Percentiles rank a stretch among this genome's conserved stretches.
These are phyloP conservation scores for Furnarius figulus DNA, from an alignment of 2,113 vertebrate genomes.

Conservation along the genomic window DNA sequence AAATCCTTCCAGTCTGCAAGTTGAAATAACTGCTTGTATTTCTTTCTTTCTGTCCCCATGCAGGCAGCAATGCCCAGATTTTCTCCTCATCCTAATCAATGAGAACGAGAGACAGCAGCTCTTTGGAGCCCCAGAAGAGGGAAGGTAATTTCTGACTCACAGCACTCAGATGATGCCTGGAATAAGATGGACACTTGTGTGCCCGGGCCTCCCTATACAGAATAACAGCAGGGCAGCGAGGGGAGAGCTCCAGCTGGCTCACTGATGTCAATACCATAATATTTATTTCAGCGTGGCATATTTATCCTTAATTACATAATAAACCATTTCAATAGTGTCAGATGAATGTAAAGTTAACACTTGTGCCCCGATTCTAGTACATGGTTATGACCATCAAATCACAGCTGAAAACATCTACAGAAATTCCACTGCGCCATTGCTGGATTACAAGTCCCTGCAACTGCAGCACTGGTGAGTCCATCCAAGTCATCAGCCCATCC, in stretches of 20 bases:
- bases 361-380: neutral
- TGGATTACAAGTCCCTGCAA: neutral
- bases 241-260: neutral
- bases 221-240: neutral
- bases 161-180: neutral
- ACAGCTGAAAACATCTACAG: neutral
- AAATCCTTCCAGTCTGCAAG: neutral
- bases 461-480: neutral
- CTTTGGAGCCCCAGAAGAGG: neutral
- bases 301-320: neutral
- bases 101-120: neutral
- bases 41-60: neutral
- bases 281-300: neutral
- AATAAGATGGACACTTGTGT: neutral
- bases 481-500: neutral
- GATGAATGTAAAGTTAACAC: neutral
- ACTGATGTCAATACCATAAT: neutral
- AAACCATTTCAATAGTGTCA: neutral
- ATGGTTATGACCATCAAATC: neutral
- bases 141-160: neutral
- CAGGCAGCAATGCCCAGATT: neutral
- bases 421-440: neutral
- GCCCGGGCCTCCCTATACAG: neutral
- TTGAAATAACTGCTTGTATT: neutral
- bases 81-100: neutral